Evolutionary conservation across 2,113 vertebrate species (phyloP), one percentile per base, ranked within the genome.

Genomic region (Dicerorhinus sumatrensis): DNA sequence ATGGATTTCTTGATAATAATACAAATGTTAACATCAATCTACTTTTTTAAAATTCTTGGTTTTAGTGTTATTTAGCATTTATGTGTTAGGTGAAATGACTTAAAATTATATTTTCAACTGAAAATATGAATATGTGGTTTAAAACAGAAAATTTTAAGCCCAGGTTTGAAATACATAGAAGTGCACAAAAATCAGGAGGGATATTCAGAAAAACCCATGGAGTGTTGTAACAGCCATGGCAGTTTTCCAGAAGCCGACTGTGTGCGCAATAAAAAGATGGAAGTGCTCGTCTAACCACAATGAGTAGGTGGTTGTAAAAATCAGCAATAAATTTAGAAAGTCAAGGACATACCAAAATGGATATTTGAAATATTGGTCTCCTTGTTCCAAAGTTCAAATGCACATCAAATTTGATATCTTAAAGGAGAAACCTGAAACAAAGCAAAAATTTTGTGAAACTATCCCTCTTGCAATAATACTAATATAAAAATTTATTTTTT

Each of bases 271-370:
- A 65, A 58, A 83, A 90, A 63, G 5, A 60, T 11, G 8, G 46
- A 76, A 72, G 25, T 2, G n/a, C 13, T 79, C 5, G 1, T 23
- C 48, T 62, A 58, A 75, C 39, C 25, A 67, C 36, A 70, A 16
- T 65, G 21, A 75, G 29, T 16, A 20, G 3, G 5, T 36, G 36
- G 18, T 33, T 63, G 10, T 60, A 58, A 75, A 95, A 90, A 39
- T 63, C 27, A 69, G 36, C 20, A 81, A n/a, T 67, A 97, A 96
- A 81, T 86, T 85, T 67, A 63, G 3, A 62, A 90, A 92, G 14
- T 33, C 46, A 86, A 89, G 13, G 39, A 17, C 58, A 54, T 39
- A 63, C 25, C 25, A 67, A 70, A 85, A 60, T 48, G 11, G 5
- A 62, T 62, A 85, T 69, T 69, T 81, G 39, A 89, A 67, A 94